phyloP scores from a whole-genome alignment of 2,113 vertebrate genomes.

The Bothrops jararaca region DNA sequence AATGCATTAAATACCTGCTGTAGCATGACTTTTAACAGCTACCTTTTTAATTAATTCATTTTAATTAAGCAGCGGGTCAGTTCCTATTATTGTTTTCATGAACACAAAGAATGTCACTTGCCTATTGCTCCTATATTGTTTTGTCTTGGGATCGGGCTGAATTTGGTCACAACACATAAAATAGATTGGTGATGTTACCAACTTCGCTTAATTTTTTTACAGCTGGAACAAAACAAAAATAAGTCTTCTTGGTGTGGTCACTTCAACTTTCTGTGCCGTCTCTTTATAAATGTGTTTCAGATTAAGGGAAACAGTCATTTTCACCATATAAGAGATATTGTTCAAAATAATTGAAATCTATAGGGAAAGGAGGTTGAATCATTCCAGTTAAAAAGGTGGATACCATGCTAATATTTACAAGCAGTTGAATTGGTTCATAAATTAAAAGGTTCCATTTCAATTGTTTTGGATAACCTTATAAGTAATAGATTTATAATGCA shows the following conservation, averaged over 20 bases:
- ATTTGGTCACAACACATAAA: neutral
- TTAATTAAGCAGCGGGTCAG: neutral
- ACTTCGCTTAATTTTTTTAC: neutral
- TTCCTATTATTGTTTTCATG: conserved; percentile 26
- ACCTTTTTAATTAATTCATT: conserved; percentile 28
- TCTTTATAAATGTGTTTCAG: conserved; percentile 12
- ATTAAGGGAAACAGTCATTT: neutral
- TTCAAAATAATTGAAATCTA: neutral
- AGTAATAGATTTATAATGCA: neutral
- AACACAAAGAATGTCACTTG: conserved; percentile 33
- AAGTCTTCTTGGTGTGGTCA: neutral
- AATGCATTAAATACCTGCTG: conserved; percentile 46
- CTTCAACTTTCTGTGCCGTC: neutral
- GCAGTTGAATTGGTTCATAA: neutral
- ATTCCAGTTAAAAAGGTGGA: neutral
- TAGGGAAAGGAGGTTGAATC: conserved; percentile 3
- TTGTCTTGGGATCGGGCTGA: conserved; percentile 8
- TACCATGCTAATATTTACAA: conserved; percentile 10
- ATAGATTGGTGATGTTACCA: neutral
- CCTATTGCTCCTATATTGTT: conserved; percentile 7
- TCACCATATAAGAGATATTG: conserved; percentile 17
- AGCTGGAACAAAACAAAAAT: neutral
- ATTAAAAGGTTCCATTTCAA: neutral
- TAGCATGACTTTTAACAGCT: conserved; percentile 27
- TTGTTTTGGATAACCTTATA: neutral